Conservation (phyloP, 2,888 invertebrate species). For the Limnephilus lunatus region DNA sequence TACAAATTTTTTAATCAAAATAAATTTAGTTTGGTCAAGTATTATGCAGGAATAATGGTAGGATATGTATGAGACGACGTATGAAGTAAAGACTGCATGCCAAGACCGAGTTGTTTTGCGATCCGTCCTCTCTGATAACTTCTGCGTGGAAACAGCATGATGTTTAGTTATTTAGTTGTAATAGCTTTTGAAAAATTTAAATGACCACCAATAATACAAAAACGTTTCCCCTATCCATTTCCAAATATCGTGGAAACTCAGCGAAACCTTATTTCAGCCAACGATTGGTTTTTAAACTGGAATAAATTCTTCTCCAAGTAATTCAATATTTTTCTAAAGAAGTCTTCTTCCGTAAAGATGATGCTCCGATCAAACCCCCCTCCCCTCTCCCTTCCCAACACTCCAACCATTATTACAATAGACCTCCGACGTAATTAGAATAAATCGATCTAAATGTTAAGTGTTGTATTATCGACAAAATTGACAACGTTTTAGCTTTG, state of each 20-base stretch:
- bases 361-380: background rate
- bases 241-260: background rate
- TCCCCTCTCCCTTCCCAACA: background rate
- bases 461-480: slow-evolving; percentile 6
- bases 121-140: too few relatives aligned
- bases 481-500: background rate
- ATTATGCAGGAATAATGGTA: too few relatives aligned
- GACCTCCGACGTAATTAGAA: background rate
- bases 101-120: too few relatives aligned
- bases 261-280: background rate
- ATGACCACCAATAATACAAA: background rate
- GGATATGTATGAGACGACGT: too few relatives aligned
- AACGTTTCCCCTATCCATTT: background rate
- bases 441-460: slow-evolving; percentile 14
- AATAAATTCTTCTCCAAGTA: background rate
- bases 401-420: background rate
- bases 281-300: background rate
- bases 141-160: too few relatives aligned
- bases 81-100: too few relatives aligned
- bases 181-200: background rate
- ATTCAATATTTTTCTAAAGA: background rate
- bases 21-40: too few relatives aligned
- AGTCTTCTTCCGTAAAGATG: background rate
- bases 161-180: too few relatives aligned
- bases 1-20: too few relatives aligned